Percentiles rank a stretch among this genome's conserved stretches.
Evolutionary conservation across 2,797 vertebrate species (phyloP).

Genomic region (Bufotes viridis): DNA sequence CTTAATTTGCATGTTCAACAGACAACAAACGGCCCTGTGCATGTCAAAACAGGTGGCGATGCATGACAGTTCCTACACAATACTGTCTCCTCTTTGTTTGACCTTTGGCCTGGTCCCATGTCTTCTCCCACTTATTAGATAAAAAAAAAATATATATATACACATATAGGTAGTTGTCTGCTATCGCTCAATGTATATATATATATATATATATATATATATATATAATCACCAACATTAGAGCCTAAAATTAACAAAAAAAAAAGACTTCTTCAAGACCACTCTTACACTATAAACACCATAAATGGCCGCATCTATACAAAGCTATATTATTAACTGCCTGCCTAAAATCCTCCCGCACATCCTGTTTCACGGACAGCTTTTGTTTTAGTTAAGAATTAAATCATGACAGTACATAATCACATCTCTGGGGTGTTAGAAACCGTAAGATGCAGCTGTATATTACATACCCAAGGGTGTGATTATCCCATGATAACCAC

Average conservation of each 20-base stretch:
- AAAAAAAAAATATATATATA: constrained; percentile 80
- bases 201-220: background rate
- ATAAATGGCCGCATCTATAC: background rate
- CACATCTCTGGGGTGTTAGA: constrained; percentile 67
- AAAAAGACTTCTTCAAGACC: no score
- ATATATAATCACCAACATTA: background rate
- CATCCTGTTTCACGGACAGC: constrained; percentile 64
- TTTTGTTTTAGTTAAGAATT: constrained; percentile 76
- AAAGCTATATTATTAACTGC: constrained; percentile 14
- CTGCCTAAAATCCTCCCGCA: constrained; percentile 63
- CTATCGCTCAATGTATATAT: background rate
- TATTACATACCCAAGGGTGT: constrained; percentile 61
- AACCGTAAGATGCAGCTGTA: constrained; percentile 67
- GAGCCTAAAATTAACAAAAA: no score
- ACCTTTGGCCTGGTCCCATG: constrained; percentile 96
- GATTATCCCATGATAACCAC: constrained; percentile 66
- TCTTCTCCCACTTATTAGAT: constrained; percentile 95
- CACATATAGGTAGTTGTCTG: constrained; percentile 75
- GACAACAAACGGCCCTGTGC: constrained; percentile 99
- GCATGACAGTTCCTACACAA: constrained; percentile 99
- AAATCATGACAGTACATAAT: constrained; percentile 72
- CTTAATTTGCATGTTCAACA: constrained; percentile 99
- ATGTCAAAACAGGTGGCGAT: constrained; percentile 99
- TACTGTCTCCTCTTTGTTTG: constrained; percentile 97
- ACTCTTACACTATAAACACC: no score